Evolutionary conservation across 2,113 vertebrate genomes (phyloP).

Genomic region (Agapornis roseicollis): DNA sequence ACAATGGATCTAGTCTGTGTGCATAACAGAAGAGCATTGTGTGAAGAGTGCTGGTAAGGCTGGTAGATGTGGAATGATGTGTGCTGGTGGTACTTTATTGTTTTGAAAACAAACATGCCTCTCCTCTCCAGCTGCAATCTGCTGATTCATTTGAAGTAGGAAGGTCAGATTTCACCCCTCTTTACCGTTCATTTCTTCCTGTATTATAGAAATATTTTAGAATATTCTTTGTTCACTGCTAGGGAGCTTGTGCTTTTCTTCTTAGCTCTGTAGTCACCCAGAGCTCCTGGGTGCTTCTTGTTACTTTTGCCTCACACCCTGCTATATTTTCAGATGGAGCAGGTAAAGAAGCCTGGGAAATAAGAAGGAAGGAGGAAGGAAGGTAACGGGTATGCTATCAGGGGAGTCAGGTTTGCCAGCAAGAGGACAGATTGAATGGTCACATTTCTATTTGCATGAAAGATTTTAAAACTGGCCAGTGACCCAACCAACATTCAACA

Average conservation of each 20-base stretch:
- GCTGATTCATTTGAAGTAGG: neutral
- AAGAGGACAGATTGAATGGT: neutral
- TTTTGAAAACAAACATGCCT: neutral
- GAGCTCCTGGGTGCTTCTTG: neutral
- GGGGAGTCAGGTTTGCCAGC: neutral
- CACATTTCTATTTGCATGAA: neutral
- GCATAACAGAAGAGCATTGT: neutral
- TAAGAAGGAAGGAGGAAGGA: neutral
- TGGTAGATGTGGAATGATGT: neutral
- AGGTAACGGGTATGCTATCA: neutral
- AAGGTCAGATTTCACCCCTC: neutral
- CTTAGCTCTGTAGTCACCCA: neutral
- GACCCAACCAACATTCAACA: neutral
- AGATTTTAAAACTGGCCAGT: neutral
- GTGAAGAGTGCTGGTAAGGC: neutral
- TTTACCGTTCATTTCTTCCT: neutral
- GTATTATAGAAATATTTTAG: neutral
- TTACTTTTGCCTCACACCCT: neutral
- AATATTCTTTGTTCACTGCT: neutral
- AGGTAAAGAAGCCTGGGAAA: neutral
- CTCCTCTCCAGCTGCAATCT: neutral
- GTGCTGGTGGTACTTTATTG: neutral
- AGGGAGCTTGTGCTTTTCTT: neutral
- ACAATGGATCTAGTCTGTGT: neutral
- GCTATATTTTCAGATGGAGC: fast-evolving